Conservation (phyloP, 2,797 vertebrate species). For the Silurus lanzhouensis region DNA sequence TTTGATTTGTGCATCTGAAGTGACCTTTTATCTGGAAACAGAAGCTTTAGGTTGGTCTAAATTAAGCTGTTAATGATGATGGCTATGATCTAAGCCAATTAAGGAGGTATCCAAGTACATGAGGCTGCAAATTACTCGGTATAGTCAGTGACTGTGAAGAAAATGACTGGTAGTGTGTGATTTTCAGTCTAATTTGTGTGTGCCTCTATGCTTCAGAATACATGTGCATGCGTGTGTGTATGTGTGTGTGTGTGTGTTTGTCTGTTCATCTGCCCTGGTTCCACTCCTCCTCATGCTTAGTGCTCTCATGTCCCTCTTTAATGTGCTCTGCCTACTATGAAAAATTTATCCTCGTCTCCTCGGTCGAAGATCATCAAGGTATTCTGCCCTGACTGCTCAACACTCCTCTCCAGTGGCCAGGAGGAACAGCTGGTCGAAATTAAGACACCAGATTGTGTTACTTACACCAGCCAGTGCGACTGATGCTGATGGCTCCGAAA, state of each 20-base stretch:
- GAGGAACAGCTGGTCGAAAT: constrained; percentile 79
- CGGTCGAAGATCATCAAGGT: constrained; percentile 76
- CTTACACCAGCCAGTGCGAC: constrained; percentile 73
- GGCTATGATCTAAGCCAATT: constrained; percentile 47
- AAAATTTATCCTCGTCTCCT: constrained; percentile 75
- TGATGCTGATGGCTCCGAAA: constrained; percentile 70
- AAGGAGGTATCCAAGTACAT: constrained; percentile 38
- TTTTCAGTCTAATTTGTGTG: not conserved
- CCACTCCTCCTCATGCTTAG: constrained; percentile 45
- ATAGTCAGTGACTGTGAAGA: constrained; percentile 38
- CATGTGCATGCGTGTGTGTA: constrained; percentile 15
- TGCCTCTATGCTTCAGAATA: constrained; percentile 11
- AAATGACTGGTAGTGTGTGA: constrained; percentile 31
- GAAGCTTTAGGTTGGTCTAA: constrained; percentile 42
- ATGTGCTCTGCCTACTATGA: constrained; percentile 61
- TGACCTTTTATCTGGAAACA: constrained; percentile 31
- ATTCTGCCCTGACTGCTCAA: constrained; percentile 59
- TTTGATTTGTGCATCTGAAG: constrained; percentile 28
- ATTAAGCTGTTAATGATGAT: constrained; percentile 42
- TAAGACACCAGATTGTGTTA: constrained; percentile 81
- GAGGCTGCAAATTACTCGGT: constrained; percentile 38
- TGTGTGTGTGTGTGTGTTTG: constrained; percentile 31
- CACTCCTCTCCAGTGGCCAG: constrained; percentile 66
- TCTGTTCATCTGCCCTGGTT: constrained; percentile 47
- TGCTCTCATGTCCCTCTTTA: constrained; percentile 56